phyloP scores from a whole-genome alignment of 2,113 vertebrate species.

The Mirza zaza region DNA sequence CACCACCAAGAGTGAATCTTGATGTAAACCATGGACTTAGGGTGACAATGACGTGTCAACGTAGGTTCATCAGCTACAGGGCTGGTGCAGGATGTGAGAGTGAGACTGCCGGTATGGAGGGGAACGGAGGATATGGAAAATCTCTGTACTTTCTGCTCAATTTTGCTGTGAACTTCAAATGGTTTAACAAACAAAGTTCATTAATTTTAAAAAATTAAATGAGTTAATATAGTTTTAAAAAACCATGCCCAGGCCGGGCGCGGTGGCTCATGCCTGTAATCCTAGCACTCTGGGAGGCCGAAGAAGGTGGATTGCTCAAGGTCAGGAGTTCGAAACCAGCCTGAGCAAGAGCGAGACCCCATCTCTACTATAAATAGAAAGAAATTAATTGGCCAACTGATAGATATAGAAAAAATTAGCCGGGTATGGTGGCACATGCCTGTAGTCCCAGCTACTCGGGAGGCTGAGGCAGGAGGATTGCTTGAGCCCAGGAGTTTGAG shows the following conservation, averaged over 20 bases:
- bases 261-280: no score
- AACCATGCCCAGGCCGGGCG: background rate
- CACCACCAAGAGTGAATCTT: background rate
- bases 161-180: background rate
- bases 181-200: background rate
- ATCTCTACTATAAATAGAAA: no score
- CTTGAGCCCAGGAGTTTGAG: no score
- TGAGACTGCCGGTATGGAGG: background rate
- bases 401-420: no score
- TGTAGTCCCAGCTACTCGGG: no score
- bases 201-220: background rate
- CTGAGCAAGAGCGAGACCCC: no score
- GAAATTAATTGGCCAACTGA: no score
- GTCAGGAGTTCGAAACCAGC: no score
- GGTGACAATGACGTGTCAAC: background rate
- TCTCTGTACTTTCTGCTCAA: background rate
- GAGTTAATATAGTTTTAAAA: background rate
- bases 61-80: background rate
- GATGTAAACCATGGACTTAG: background rate
- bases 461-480: no score
- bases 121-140: background rate
- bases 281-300: no score
- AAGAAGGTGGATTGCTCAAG: no score
- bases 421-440: no score
- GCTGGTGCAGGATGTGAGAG: background rate